Conservation (phyloP, 2,888 invertebrate genomes). For the Heliconius ethilla region DNA sequence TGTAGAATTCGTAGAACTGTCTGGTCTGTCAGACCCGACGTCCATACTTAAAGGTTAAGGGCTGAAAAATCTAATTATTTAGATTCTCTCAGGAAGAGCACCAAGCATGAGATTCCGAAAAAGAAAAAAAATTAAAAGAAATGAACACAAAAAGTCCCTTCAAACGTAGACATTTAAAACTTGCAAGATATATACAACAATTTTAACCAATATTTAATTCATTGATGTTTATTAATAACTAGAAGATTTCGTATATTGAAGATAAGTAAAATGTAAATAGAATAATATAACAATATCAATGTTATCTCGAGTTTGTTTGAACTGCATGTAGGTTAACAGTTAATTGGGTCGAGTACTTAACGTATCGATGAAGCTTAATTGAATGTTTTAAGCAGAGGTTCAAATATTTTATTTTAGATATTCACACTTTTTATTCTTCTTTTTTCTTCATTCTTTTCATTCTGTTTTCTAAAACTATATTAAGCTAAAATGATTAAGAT, state of each 20-base stretch:
- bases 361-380: slow-evolving; percentile 56
- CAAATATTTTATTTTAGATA: slow-evolving; percentile 3
- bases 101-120: no score
- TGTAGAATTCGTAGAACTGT: no score
- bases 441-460: no score
- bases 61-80: not conserved
- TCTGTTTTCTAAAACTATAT: not conserved
- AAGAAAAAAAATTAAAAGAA: not conserved
- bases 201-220: not conserved
- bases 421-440: not conserved
- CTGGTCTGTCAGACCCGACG: no score
- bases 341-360: slow-evolving; percentile 70
- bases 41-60: no score
- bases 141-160: not conserved
- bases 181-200: not conserved
- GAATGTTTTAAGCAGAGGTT: slow-evolving; percentile 50
- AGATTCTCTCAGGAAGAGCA: not conserved
- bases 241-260: slow-evolving; percentile 36
- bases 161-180: not conserved
- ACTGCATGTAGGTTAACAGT: slow-evolving; percentile 69
- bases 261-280: slow-evolving; percentile 59
- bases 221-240: slow-evolving; percentile 28
- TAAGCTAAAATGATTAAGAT: not conserved
- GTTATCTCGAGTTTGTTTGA: slow-evolving; percentile 65
- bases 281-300: slow-evolving; percentile 67